These are phyloP conservation scores for Parazoanthus swiftii DNA, from an alignment of 92 coral and sea anemone species.

Conservation along the genomic window DNA sequence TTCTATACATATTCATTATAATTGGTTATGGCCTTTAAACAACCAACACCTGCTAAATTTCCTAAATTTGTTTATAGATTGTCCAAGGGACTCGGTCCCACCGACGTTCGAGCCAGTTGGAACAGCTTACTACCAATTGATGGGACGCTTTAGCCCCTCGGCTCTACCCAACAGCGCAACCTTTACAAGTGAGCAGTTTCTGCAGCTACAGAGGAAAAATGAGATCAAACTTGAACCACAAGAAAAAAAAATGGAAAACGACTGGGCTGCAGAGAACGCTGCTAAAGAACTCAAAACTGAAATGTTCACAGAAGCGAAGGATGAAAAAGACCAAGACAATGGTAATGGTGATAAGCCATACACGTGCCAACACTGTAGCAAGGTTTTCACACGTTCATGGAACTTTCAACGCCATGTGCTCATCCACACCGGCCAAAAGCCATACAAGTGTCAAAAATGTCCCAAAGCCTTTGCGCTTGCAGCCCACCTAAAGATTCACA, in stretches of 20 bases:
- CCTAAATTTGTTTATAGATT: constrained; percentile 11
- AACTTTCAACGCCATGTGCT: constrained; percentile 97
- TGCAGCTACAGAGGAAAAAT: constrained; percentile 47
- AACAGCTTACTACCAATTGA: constrained; percentile 8
- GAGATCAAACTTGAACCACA: constrained; percentile 46
- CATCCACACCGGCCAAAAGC: constrained; percentile 98
- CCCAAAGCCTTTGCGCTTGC: constrained; percentile 99
- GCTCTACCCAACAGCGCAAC: constrained; percentile 48
- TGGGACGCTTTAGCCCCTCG: constrained; percentile 30
- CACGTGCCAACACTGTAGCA: constrained; percentile 96
- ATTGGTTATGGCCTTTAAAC: neutral
- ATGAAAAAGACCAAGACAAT: constrained; percentile 76
- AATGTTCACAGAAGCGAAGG: constrained; percentile 67
- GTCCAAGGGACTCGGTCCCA: constrained; percentile 32
- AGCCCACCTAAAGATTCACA: constrained; percentile 97
- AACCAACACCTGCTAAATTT: constrained; percentile 13
- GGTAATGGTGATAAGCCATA: constrained; percentile 78
- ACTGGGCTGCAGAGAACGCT: constrained; percentile 37
- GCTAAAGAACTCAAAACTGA: constrained; percentile 51
- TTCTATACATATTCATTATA: neutral
- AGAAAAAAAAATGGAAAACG: constrained; percentile 35
- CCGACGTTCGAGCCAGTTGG: constrained; percentile 36
- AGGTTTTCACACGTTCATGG: constrained; percentile 98
- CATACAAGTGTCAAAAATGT: constrained; percentile 96
- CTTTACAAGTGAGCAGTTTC: constrained; percentile 46